These are phyloP conservation scores for Cyphomyrus plagiostoma DNA, from an alignment of 2,113 vertebrate species.

Conservation along the genomic window DNA sequence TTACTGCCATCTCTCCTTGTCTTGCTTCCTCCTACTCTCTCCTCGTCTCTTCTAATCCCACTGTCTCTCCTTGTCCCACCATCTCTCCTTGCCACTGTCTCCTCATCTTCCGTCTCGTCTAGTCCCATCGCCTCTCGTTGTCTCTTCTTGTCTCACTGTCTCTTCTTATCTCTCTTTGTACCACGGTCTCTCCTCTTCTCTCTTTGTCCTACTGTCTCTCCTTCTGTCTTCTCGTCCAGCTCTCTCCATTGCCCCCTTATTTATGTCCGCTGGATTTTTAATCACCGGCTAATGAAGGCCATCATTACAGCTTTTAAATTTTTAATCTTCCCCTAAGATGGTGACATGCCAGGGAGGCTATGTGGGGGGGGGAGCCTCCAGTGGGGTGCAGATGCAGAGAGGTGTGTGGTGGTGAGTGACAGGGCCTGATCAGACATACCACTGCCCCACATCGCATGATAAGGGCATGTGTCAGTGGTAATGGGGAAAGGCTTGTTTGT, in stretches of 20 bases:
- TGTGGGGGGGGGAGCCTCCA: neutral
- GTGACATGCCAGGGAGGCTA: constrained; percentile 32
- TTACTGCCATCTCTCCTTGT: neutral
- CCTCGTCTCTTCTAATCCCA: neutral
- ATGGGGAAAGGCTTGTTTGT: constrained; percentile 71
- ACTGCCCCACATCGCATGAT: constrained; percentile 61
- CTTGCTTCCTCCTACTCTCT: neutral
- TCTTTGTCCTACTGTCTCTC: neutral
- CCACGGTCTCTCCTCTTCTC: neutral
- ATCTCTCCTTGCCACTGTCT: neutral
- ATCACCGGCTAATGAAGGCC: constrained; percentile 66
- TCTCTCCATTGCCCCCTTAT: constrained; percentile 62
- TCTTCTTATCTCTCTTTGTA: neutral
- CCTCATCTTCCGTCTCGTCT: neutral
- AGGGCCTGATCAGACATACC: neutral
- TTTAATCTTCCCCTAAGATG: constrained; percentile 61
- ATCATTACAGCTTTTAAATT: constrained; percentile 66
- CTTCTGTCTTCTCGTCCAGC: neutral
- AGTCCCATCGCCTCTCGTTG: too few relatives aligned
- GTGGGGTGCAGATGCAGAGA: constrained; percentile 44
- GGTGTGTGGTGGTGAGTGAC: neutral
- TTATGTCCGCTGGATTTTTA: constrained; percentile 62
- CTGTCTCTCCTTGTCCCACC: neutral
- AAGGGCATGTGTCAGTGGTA: constrained; percentile 68
- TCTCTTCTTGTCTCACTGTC: too few relatives aligned